Percentiles rank a stretch among this genome's conserved stretches.
Evolutionary conservation across 2,113 vertebrate genomes (phyloP).

Genomic region (Sinocyclocheilus grahami): DNA sequence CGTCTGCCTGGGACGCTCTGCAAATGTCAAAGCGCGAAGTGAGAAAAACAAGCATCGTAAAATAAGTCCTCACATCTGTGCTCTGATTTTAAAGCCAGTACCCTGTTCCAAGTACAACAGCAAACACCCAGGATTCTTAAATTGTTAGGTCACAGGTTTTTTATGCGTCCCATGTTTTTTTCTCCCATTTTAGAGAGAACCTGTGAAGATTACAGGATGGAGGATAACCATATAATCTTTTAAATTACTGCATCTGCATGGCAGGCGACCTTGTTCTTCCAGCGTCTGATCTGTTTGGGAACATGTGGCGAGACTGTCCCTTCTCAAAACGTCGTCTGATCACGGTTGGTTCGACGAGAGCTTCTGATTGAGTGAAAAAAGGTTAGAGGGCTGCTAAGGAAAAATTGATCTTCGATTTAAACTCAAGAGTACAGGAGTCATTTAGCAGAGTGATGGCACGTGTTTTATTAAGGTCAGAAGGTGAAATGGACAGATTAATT

Average conservation of each 20-base stretch:
- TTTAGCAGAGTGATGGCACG: constrained; percentile 6
- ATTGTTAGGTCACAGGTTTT: constrained; percentile 68
- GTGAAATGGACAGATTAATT: constrained; percentile 28
- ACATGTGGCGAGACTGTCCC: constrained; percentile 48
- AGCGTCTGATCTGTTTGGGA: constrained; percentile 56
- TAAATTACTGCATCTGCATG: constrained; percentile 66
- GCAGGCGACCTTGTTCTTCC: constrained; percentile 57
- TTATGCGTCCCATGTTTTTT: constrained; percentile 53
- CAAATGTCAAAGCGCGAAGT: constrained; percentile 54
- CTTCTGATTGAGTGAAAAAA: constrained; percentile 43
- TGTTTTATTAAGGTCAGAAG: constrained; percentile 38
- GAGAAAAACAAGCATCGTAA: constrained; percentile 65
- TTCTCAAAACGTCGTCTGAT: constrained; percentile 40
- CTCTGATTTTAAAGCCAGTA: constrained; percentile 67
- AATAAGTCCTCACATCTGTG: constrained; percentile 67
- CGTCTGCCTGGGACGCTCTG: constrained; percentile 42
- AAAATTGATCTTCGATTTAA: constrained; percentile 42
- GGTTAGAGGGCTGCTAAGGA: constrained; percentile 27
- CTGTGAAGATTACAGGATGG: constrained; percentile 68
- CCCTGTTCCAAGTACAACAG: constrained; percentile 59
- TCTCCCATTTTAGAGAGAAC: constrained; percentile 56
- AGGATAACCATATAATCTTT: constrained; percentile 69
- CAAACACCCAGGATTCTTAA: constrained; percentile 67
- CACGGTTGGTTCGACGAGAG: constrained; percentile 23
- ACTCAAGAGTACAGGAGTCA: constrained; percentile 27